A percentile compares a stretch with the other conserved stretches of the same genome.
phyloP scores from a whole-genome alignment of 92 coral and sea anemone species.

The Porites evermanni region DNA sequence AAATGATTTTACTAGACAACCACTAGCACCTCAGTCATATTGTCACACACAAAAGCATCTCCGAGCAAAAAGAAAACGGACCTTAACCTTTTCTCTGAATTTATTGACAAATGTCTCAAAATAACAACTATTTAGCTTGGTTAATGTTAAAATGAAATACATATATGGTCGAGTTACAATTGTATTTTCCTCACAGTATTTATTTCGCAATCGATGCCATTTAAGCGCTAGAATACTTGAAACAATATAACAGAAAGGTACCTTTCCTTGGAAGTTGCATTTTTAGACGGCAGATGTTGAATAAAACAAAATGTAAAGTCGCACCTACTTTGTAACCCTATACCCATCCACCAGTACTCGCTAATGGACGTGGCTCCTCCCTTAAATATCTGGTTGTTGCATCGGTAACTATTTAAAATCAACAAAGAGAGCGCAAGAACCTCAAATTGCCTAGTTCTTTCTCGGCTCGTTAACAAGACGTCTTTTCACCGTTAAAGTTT shows the following conservation, averaged over 20 bases:
- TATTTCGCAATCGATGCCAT: no score
- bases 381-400: constrained; percentile 25
- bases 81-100: neutral
- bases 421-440: constrained; percentile 21
- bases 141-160: constrained; percentile 9
- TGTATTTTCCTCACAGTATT: neutral
- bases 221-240: neutral
- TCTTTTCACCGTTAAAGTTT: neutral
- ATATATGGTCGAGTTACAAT: neutral
- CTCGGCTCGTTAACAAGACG: neutral
- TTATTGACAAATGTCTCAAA: neutral
- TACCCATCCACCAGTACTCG: constrained; percentile 30
- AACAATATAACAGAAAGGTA: constrained; percentile 14
- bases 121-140: neutral
- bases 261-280: constrained; percentile 17
- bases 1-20: neutral
- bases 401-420: constrained; percentile 29
- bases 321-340: constrained; percentile 26
- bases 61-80: neutral
- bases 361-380: constrained; percentile 54
- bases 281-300: constrained; percentile 34
- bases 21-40: neutral
- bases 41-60: neutral
- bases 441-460: neutral
- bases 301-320: constrained; percentile 37